Base-by-base conservation (phyloP, 1,140 invertebrate genomes). In the Drosophila tani region DNA sequence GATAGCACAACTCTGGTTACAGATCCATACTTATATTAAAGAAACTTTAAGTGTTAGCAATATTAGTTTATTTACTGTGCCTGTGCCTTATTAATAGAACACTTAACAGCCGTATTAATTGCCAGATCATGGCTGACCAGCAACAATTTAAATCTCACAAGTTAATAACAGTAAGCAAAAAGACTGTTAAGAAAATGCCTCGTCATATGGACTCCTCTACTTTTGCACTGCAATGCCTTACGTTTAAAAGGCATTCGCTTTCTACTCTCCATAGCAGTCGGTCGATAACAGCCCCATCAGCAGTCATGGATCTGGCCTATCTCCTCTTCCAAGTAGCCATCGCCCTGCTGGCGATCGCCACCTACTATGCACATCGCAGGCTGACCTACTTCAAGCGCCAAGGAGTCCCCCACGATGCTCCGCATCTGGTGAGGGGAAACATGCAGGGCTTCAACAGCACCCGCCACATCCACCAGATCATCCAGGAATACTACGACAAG, bases 371-470 rank as follows among this genome's bases (percentile, higher is more conserved):
- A 0, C 14, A 80, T 21, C 58, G 57, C 0, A 67, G 47, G n/a
- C 12, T 80, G 7, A 64, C 58, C 0, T 84, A 49, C 73, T 94
- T 93, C 82, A 87, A 85, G 55, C 70, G 62, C 12, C 90, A 85
- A 14, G 91, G 92, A 17, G 82, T 94, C 1, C 90, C 91, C 0
- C 87, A 92, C 41, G 69, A 93, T 0, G 9, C 64, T 17, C 91
- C 92, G 0, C 74, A 65, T 55, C 74, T 82, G 17, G 21, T 85
- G 2, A 41, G 74, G 2, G 93, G 93, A 40, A 93, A 93, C 49
- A 67, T 91, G 12, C 15, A 47, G n/a, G 76, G 38, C 21, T 24
- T 24, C 21, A 24, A 24, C 21, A 24, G 21, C 21, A 5, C 2
- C 77, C 0, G 15, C 29, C 2, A 62, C 5, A 2, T 79, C 2